Percentiles rank a stretch among this genome's conserved stretches.
Evolutionary conservation across 2,113 vertebrate genomes (phyloP).

Genomic region (Sylvietta virens): DNA sequence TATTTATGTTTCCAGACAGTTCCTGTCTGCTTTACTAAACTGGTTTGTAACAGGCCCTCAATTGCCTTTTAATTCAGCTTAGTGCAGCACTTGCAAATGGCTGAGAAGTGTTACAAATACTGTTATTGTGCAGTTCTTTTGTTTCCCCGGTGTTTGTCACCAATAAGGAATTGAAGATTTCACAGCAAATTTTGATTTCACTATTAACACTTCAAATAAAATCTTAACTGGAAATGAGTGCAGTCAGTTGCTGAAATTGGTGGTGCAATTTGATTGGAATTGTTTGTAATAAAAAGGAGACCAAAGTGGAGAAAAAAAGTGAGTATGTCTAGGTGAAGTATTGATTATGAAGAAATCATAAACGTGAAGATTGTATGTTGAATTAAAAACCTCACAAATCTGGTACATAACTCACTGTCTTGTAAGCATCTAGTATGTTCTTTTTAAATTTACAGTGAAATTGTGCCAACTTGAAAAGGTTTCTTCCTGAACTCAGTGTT

Average conservation of each 20-base stretch:
- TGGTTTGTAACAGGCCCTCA: neutral
- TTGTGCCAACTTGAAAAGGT: neutral
- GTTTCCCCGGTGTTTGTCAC: neutral
- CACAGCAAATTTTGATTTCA: neutral
- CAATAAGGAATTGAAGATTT: neutral
- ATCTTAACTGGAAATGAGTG: neutral
- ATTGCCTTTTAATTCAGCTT: neutral
- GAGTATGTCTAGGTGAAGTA: neutral
- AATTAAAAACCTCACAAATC: neutral
- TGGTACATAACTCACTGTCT: neutral
- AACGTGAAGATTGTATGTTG: neutral
- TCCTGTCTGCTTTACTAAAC: neutral
- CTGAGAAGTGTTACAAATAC: neutral
- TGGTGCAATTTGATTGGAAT: neutral
- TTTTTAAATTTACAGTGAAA: neutral
- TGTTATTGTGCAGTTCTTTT: neutral
- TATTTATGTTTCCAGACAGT: neutral
- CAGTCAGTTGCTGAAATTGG: neutral
- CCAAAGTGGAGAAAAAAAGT: neutral
- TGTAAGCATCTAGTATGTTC: neutral
- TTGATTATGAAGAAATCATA: neutral
- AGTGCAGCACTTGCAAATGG: neutral
- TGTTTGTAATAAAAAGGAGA: neutral
- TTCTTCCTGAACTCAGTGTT: neutral
- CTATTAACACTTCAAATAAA: neutral